A percentile compares a stretch with the other conserved stretches of the same genome.
phyloP scores from a whole-genome alignment of 1,140 invertebrate species.

The Drosophila carrolli region DNA sequence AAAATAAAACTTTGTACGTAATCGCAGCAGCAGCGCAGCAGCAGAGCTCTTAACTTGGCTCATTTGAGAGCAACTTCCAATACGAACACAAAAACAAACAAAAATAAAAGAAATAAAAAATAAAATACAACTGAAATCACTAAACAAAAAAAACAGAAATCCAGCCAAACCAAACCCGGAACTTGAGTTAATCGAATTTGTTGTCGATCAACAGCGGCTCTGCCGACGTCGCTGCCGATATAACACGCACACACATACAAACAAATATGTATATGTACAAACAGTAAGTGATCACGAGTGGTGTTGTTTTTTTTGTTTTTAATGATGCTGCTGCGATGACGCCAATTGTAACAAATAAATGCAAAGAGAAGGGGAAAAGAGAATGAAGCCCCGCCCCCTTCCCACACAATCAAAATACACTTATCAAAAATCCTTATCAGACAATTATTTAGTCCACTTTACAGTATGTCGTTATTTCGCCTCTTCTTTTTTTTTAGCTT shows the following conservation, averaged over 20 bases:
- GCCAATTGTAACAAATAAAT: conserved; percentile 49
- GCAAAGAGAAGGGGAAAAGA: neutral
- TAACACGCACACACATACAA: conserved; percentile 48
- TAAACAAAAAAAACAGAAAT: conserved; percentile 67
- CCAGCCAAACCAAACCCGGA: conserved; percentile 75
- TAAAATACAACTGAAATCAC: conserved; percentile 46
- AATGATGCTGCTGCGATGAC: conserved; percentile 58
- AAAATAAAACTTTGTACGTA: conserved; percentile 42
- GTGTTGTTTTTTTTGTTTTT: conserved; percentile 38
- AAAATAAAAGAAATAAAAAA: conserved; percentile 11
- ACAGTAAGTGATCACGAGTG: conserved; percentile 42
- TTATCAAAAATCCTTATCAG: conserved; percentile 46
- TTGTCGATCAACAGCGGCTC: conserved; percentile 69
- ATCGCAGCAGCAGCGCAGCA: conserved; percentile 18
- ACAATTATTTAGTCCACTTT: conserved; percentile 49
- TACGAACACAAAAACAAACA: conserved; percentile 28
- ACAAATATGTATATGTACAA: conserved; percentile 33
- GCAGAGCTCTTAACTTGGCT: conserved; percentile 38
- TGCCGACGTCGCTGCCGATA: conserved; percentile 39
- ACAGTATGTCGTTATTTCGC: conserved; percentile 20
- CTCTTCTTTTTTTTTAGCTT: conserved; percentile 13
- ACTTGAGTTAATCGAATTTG: conserved; percentile 80
- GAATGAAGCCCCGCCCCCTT: conserved; percentile 3
- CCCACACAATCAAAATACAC: neutral
- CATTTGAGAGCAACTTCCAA: conserved; percentile 37